Evolutionary conservation across 2,113 vertebrate species (phyloP).

Genomic region (Microcebus murinus): DNA sequence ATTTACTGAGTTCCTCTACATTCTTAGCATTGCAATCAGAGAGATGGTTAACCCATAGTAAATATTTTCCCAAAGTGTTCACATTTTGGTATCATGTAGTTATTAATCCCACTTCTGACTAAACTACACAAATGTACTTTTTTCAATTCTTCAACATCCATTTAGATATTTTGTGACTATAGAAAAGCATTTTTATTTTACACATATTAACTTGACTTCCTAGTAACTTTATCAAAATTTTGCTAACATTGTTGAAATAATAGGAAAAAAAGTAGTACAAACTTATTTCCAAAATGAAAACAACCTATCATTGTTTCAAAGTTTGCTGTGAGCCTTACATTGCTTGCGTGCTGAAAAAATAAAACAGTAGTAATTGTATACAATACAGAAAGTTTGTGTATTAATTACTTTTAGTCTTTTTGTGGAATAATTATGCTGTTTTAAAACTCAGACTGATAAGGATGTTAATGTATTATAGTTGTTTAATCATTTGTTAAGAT

Average conservation of each 20-base stretch:
- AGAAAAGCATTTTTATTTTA: conserved; percentile 23
- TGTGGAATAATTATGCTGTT: neutral
- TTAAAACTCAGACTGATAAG: conserved; percentile 10
- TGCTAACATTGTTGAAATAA: neutral
- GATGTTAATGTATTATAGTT: neutral
- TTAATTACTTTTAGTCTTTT: neutral
- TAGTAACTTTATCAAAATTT: neutral
- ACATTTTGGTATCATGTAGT: neutral
- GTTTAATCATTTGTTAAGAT: conserved; percentile 12
- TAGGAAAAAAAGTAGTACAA: neutral
- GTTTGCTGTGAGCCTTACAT: neutral
- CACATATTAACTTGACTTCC: neutral
- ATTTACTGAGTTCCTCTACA: neutral
- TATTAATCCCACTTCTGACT: neutral
- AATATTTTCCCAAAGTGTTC: conserved; percentile 4
- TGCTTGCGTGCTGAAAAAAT: neutral
- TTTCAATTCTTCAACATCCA: neutral
- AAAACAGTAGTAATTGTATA: neutral
- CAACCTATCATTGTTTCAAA: neutral
- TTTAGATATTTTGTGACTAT: neutral
- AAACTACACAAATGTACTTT: neutral
- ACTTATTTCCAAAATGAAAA: neutral
- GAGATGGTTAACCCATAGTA: conserved; percentile 11
- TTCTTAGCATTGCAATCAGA: neutral
- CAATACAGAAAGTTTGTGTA: neutral